phyloP scores from a whole-genome alignment of 2,797 vertebrate species.

The Masticophis lateralis region DNA sequence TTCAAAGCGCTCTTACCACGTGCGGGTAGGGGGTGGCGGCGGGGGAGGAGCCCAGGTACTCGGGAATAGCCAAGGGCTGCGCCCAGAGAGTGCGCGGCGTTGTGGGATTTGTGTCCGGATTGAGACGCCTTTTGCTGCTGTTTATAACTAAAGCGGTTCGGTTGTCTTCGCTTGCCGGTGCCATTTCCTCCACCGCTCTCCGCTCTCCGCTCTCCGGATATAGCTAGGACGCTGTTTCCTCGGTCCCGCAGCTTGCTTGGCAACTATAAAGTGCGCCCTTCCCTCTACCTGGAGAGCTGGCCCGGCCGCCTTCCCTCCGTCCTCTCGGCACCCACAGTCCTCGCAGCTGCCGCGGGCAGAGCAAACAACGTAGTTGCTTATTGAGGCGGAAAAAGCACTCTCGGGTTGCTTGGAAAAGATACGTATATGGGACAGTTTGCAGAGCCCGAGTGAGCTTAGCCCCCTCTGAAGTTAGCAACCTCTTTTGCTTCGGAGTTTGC shows the following conservation, averaged over 20 bases:
- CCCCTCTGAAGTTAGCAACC: neutral
- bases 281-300: neutral
- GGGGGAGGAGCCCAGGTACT: neutral
- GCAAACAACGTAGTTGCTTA: neutral
- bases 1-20: neutral
- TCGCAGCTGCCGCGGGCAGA: too few species aligned
- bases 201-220: too few species aligned
- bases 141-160: neutral
- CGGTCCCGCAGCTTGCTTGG: neutral
- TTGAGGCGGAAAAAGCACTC: neutral
- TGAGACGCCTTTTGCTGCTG: neutral
- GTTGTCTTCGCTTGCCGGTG: neutral
- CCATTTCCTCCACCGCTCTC: neutral
- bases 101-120: neutral
- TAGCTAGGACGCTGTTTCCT: neutral
- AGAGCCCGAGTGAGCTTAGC: neutral
- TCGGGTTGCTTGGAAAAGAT: neutral
- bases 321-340: too few species aligned
- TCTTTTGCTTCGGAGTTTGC: neutral
- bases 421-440: neutral
- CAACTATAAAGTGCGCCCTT: neutral
- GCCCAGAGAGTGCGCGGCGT: neutral
- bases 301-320: neutral
- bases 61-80: slow-evolving; percentile 1
- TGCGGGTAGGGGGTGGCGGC: neutral